These are phyloP conservation scores for Nerophis ophidion DNA, from an alignment of 2,113 vertebrate species.

Conservation along the genomic window DNA sequence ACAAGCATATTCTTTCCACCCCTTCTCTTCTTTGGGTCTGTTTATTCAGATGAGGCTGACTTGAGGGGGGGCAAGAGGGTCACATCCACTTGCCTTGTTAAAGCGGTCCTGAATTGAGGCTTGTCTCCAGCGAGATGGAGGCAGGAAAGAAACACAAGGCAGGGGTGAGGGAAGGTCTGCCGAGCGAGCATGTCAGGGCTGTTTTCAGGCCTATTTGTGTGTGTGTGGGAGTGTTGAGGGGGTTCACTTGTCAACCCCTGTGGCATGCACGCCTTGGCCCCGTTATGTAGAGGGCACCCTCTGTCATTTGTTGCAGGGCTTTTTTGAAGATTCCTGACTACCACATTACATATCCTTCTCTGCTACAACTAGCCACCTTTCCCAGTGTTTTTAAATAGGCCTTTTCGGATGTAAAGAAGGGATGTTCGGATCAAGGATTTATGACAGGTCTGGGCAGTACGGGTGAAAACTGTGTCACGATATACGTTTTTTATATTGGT, in stretches of 20 bases:
- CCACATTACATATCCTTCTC: not conserved
- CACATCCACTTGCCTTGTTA: conserved; percentile 77
- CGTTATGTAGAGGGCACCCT: conserved; percentile 72
- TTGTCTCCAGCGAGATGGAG: conserved; percentile 70
- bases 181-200: conserved; percentile 59
- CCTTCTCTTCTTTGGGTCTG: conserved; percentile 56
- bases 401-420: too few species aligned
- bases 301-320: conserved; percentile 71
- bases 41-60: conserved; percentile 79
- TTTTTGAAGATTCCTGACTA: conserved; percentile 41
- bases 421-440: too few species aligned
- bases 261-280: conserved; percentile 70
- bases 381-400: too few species aligned
- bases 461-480: too few species aligned
- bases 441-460: too few species aligned
- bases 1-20: conserved; percentile 69
- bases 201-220: conserved; percentile 41
- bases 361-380: too few species aligned
- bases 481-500: too few species aligned
- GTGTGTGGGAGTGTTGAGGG: conserved; percentile 59
- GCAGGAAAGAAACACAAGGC: conserved; percentile 49
- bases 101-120: conserved; percentile 69
- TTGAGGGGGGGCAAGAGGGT: conserved; percentile 73
- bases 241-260: conserved; percentile 74
- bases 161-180: conserved; percentile 50